These are phyloP conservation scores for Phycodurus eques DNA, from an alignment of 2,113 vertebrate genomes.

Conservation along the genomic window DNA sequence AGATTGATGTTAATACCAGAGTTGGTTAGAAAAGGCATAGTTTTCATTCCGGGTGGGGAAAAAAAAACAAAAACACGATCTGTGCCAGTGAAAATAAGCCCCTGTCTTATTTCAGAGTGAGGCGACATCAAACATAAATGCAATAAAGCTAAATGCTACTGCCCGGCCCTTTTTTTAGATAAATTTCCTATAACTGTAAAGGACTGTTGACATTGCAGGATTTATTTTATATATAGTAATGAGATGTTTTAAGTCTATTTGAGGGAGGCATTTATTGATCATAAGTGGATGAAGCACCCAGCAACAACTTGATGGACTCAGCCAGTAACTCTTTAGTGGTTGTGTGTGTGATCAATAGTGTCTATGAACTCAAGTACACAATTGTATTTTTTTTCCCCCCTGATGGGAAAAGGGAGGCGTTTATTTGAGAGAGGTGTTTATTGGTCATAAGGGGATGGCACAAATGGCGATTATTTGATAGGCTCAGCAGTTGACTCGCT, in stretches of 20 bases:
- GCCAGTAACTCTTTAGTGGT: background rate
- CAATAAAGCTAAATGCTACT: conserved; percentile 51
- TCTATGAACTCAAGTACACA: background rate
- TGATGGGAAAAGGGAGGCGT: background rate
- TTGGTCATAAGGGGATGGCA: background rate
- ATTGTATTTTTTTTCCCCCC: background rate
- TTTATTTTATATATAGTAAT: background rate
- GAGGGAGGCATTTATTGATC: background rate
- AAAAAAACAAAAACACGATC: conserved; percentile 60
- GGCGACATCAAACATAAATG: conserved; percentile 41
- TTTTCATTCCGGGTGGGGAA: conserved; percentile 51
- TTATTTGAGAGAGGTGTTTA: background rate
- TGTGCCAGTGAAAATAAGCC: conserved; percentile 44
- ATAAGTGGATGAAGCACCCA: background rate
- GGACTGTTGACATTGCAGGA: background rate
- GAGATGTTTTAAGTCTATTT: background rate
- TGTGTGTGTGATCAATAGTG: background rate
- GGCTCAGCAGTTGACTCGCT: background rate
- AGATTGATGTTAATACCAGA: conserved; percentile 69
- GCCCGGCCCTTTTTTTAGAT: conserved; percentile 32
- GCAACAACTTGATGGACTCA: background rate
- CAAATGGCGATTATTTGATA: no score
- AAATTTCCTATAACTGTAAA: conserved; percentile 28
- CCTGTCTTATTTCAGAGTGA: background rate
- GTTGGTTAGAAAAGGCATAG: conserved; percentile 64